Evolutionary conservation across 2,888 invertebrate genomes (phyloP), one percentile per base, ranked within the genome.

Genomic region (Merodon equestris): DNA sequence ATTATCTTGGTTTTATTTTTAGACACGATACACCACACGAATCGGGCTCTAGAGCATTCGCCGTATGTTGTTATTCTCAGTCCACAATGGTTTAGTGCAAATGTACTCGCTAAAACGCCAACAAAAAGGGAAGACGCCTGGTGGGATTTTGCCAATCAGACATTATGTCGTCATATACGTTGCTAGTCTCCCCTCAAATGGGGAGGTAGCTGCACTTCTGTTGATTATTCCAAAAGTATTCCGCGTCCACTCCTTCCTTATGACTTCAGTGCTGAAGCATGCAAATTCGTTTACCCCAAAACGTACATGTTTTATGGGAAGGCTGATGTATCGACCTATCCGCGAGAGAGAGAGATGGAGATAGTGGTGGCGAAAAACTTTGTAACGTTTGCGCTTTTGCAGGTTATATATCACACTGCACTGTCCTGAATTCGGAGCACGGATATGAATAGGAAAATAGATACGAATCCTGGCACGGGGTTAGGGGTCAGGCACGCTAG

Each of bases 1-100:
- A 56, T 58, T 66, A 71, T 60, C 64, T 71, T 50, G 42, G 9
- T 51, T 60, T 54, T 71, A 76, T 76, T 54, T 75, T 76, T 66
- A 51, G 71, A 70, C 38, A 5, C 27, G n/a, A n/a, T n/a, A n/a
- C 7, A 27, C 27, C 27, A 2, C 19, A 53, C 10, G 57, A 51
- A 57, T 7, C 36, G 57, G 47, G 56, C 61, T 61, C n/a, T n/a
- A n/a, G n/a, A 48, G 57, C 38, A 51, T 72, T 45, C 40, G 51
- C 42, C 27, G 27, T 4, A 27, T 27, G 27, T 2, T 27, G 27
- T 7, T 7, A 27, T 15, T 44, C 27, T 27, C 42, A 12, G 42
- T 15, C 13, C 51, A 12, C 40, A 15, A 14, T 40, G 45, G 18
- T 51, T 17, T 18, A 51, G 67, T 68, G 58, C 71, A 63, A 19